phyloP scores from a whole-genome alignment of 2,113 vertebrate genomes.

The Mesitornis unicolor region DNA sequence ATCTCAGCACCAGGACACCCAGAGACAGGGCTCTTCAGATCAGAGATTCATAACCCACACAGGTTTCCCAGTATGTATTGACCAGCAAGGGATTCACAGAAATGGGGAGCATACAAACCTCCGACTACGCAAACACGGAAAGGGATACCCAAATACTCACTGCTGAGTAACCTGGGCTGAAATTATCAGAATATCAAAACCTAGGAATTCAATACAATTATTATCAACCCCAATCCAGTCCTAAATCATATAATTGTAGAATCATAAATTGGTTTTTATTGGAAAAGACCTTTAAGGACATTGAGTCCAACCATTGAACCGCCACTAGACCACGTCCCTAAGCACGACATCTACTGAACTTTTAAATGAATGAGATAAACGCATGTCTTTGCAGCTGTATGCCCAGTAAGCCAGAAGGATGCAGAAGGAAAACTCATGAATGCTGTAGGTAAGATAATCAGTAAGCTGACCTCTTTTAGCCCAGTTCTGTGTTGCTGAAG shows the following conservation, averaged over 20 bases:
- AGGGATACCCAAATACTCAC: neutral
- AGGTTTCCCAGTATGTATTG: neutral
- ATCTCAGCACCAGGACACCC: neutral
- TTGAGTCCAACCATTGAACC: too few relatives aligned
- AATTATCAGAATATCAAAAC: neutral
- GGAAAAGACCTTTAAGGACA: too few relatives aligned
- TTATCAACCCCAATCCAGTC: neutral
- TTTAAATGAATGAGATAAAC: neutral
- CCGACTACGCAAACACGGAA: neutral
- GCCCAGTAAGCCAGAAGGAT: neutral
- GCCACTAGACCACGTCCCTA: too few relatives aligned
- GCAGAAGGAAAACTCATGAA: neutral
- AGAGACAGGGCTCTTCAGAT: neutral
- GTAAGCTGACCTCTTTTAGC: neutral
- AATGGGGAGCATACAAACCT: neutral
- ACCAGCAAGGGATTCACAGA: neutral
- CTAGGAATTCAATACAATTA: neutral
- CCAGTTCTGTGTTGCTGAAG: neutral
- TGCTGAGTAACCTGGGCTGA: neutral
- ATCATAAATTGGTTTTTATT: too few relatives aligned
- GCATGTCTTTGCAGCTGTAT: neutral
- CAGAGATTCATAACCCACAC: rapidly evolving
- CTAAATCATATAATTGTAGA: too few relatives aligned
- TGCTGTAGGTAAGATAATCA: neutral
- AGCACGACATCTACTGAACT: too few relatives aligned